A percentile compares a stretch with the other conserved stretches of the same genome.
phyloP scores from a whole-genome alignment of 2,888 invertebrate genomes.

The Ceriagrion tenellum region DNA sequence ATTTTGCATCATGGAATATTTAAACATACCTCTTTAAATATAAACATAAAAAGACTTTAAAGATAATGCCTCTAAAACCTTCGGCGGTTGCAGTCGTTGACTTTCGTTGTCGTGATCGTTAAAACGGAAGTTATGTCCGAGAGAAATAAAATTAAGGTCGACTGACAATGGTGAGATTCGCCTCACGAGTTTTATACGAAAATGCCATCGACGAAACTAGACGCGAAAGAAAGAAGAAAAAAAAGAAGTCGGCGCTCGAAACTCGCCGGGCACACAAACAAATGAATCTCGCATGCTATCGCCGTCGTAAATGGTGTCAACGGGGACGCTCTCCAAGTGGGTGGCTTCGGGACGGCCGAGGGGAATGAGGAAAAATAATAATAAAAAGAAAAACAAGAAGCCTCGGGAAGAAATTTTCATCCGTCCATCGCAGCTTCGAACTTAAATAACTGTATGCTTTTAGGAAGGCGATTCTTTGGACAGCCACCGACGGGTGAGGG shows the following conservation, averaged over 20 bases:
- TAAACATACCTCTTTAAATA: no score
- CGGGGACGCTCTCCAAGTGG: constrained; percentile 16
- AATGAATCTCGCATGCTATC: neutral
- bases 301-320: constrained; percentile 17
- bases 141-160: neutral
- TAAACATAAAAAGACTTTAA: no score
- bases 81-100: no score
- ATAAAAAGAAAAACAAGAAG: no score
- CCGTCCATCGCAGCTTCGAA: neutral
- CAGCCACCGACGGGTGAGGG: neutral
- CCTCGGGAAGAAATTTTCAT: constrained; percentile 9
- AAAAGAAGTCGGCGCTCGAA: neutral
- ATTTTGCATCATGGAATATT: no score
- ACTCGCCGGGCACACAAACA: neutral
- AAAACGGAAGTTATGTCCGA: neutral
- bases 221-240: neutral
- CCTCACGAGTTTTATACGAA: neutral
- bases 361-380: no score
- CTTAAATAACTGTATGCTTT: constrained; percentile 21
- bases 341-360: neutral
- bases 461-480: neutral
- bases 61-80: no score
- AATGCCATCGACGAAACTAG: neutral
- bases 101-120: no score
- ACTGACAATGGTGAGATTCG: neutral